These are phyloP conservation scores for Bos javanicus DNA, from an alignment of 2,113 vertebrate species.

Conservation along the genomic window DNA sequence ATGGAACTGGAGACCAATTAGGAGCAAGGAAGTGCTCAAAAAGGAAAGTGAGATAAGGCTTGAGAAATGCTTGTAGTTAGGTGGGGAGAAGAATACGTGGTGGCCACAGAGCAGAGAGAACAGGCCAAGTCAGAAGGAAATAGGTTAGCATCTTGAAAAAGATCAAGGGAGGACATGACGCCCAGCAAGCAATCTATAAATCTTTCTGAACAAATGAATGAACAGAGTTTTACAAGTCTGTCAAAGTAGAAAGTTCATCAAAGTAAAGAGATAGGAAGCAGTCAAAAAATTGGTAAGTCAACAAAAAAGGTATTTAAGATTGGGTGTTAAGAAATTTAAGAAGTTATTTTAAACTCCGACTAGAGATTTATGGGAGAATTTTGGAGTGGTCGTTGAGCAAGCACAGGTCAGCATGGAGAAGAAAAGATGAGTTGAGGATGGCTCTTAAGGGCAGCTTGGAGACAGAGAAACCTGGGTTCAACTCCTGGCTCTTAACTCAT, in stretches of 20 bases:
- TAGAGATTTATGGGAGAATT: not conserved
- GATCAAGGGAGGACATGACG: fast-evolving
- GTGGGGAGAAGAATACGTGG: not conserved
- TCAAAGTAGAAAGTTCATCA: not conserved
- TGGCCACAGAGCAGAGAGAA: not conserved
- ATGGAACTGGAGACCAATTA: not conserved
- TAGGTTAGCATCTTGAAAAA: not conserved
- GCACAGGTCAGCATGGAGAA: not conserved
- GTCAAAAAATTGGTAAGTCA: not conserved
- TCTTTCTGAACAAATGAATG: not conserved
- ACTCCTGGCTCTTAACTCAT: not conserved
- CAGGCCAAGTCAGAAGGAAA: not conserved
- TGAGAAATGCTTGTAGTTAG: not conserved
- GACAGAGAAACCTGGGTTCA: not conserved
- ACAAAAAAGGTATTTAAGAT: not conserved
- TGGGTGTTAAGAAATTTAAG: not conserved
- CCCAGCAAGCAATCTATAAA: too few species aligned
- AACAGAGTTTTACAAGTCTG: not conserved
- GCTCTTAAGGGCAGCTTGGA: not conserved
- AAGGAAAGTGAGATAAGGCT: not conserved
- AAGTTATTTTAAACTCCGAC: not conserved
- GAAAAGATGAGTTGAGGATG: not conserved
- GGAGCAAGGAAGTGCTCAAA: not conserved
- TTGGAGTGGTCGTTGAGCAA: not conserved
- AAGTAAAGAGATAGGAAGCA: not conserved